Base-by-base conservation (phyloP, 2,888 invertebrate species). In the Trypoxylon attenuatum region DNA sequence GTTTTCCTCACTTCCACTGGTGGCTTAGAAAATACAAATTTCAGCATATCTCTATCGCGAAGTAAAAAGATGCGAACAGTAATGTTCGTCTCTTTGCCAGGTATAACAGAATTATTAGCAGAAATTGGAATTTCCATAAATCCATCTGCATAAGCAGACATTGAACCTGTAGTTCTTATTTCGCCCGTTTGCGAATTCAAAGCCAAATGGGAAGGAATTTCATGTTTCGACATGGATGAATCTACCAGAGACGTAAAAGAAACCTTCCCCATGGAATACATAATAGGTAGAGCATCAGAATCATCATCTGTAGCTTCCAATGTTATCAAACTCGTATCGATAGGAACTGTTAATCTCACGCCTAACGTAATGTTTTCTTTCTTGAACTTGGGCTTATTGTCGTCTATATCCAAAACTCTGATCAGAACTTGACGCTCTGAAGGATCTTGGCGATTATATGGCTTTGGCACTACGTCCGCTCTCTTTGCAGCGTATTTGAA, bases 321-420 rank as follows among this genome's bases (percentile, higher is more conserved):
- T 0, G 91, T 91, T 0, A 92, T 90, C 23, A 94, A 89, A 13
- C 91, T 88, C 0, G 93, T 93, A 66, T 94, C 93, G 21, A 93
- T 89, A 0, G 93, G 93, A 0, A 94, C 92, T 81, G 93, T 94
- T 0, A 94, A 88, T 39, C 94, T 89, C 0, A 94, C 93, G 1
- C 94, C 94, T 4, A 94, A 87, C 0, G 93, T 93, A 63, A 91
- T 86, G 41, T 90, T 89, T 66, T 91, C 90, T 2, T 90, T 88
- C 19, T 89, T 89, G 64, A 94, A 94, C 69, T 89, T 87, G 0
- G 94, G 94, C 27, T 91, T 84, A 81, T 94, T 94, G 73, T 94
- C 94, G 75, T 94, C 94, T 15, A 94, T 89, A 71, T 94, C 94
- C 1, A 90, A 68, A 0, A 94, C 87, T 78, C 89, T 90, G 1